Base-by-base conservation (phyloP, 2,888 invertebrate species). In the Hyalella azteca region DNA sequence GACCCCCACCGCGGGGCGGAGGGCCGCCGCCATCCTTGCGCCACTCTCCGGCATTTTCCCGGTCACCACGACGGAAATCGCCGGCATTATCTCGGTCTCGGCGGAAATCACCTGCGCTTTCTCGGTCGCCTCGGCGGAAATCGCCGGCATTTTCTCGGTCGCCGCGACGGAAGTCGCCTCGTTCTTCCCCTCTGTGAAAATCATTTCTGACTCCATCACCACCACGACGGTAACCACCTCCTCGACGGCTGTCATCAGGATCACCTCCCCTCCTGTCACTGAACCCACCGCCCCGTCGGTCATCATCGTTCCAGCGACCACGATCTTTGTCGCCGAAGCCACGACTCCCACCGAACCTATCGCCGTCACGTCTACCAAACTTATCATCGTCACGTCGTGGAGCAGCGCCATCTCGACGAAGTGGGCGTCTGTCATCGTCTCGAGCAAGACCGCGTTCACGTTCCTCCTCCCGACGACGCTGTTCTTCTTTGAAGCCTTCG, bases 401-500 rank as follows among this genome's bases (percentile, higher is more conserved):
- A 36, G 32, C 73, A 4, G 26, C 22, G 66, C 36, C 66, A 36
- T 66, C 66, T 66, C 36, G 11, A 19, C 29, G 36, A 19, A 36
- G 66, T 5, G 75, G 75, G 29, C 32, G 26, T 45, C 45, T 41
- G 22, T 75, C 45, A 29, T 75, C 41, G 40, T 45, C 40, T n/a
- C 75, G 26, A 4, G 9, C 5, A 13, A n/a, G n/a, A 26, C 45
- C n/a, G 36, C 40, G 15, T n/a, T 40, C 32, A 2, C 66, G 66
- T 29, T 66, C 66, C 13, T 66, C 66, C 9, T 75, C 75, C 4
- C 45, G 40, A 13, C 40, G 40, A 3, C 45, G 29, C 75, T 73
- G 75, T 19, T 75, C 75, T 45, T 75, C 39, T n/a, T 45, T 75
- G 45, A 75, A 75, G 26, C 45, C 75, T n/a, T 75, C 75, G 22